Base-by-base conservation (phyloP, 2,797 vertebrate genomes). In the Macropodus opercularis region DNA sequence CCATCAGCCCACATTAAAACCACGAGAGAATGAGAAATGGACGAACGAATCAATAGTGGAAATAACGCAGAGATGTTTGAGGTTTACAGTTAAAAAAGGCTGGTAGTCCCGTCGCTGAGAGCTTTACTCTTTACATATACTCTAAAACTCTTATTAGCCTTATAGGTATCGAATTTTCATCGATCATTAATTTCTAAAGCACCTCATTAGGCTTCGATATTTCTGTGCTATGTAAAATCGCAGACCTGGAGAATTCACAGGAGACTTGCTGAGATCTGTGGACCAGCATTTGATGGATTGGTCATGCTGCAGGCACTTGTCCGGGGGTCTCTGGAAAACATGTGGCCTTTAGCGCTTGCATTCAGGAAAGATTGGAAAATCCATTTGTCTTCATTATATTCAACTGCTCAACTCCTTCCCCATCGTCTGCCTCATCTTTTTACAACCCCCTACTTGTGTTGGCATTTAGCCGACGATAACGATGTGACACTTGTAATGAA, bases 341-440 rank as follows among this genome's bases (percentile, higher is more conserved):
- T 62, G 66, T 62, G 63, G 39, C 66, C 59, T 80, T 79, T 47
- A 42, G 31, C 26, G 14, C 26, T 24, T 23, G 23, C 54, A 23
- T 71, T 77, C 75, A 58, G 65, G 47, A 69, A 65, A 47, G 67
- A 54, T 62, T 0, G 21, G 57, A 54, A 68, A 69, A 63, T 23
- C 42, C 19, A 68, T 84, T 77, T 59, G 35, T 85, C 74, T 79
- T 75, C 59, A 67, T 82, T 80, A 72, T 46, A 46, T 39, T 49
- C 52, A n/a, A 3, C 0, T n/a, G 21, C 48, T 68, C 58, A 21
- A 66, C 48, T 0, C 12, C 21, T 53, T 54, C 52, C 31, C 53
- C 61, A 23, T n/a, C 49, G 41, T 27, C 31, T 46, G 19, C 11
- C 40, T 48, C 2, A 18, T n/a, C 27, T 19, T 23, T 50, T 22